Conservation (phyloP, 2,113 vertebrate species). For the Tylochromis polylepis region DNA sequence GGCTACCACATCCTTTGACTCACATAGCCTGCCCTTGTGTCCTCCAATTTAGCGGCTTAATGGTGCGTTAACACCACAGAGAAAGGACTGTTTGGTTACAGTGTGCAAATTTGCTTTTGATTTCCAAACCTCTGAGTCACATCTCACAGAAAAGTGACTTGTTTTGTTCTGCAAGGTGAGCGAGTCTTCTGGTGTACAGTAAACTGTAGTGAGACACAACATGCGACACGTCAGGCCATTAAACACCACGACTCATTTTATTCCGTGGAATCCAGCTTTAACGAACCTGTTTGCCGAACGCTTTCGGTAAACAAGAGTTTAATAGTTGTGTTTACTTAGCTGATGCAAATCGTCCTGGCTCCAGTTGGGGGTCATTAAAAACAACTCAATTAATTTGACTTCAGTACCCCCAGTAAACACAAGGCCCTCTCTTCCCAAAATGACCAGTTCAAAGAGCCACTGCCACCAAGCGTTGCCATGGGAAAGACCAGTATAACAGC, state of each 20-base stretch:
- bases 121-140: not conserved
- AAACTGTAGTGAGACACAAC: not conserved
- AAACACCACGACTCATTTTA: not conserved
- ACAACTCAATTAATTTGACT: conserved; percentile 5
- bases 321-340: not conserved
- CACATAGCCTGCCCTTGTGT: not conserved
- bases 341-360: not conserved
- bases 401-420: not conserved
- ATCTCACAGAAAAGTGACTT: not conserved
- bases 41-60: conserved; percentile 26
- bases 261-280: not conserved
- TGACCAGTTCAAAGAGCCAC: not conserved
- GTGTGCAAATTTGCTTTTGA: conserved; percentile 9
- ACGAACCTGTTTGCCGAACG: not conserved
- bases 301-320: not conserved
- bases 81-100: conserved; percentile 9
- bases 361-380: not conserved
- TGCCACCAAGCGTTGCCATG: not conserved
- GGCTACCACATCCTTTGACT: not conserved
- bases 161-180: not conserved
- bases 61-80: not conserved
- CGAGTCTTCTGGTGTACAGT: not conserved
- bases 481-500: not conserved
- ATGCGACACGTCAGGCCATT: not conserved
- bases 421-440: not conserved